Evolutionary conservation across 2,113 vertebrate genomes (phyloP).

Genomic region (Brevimyrus niger): DNA sequence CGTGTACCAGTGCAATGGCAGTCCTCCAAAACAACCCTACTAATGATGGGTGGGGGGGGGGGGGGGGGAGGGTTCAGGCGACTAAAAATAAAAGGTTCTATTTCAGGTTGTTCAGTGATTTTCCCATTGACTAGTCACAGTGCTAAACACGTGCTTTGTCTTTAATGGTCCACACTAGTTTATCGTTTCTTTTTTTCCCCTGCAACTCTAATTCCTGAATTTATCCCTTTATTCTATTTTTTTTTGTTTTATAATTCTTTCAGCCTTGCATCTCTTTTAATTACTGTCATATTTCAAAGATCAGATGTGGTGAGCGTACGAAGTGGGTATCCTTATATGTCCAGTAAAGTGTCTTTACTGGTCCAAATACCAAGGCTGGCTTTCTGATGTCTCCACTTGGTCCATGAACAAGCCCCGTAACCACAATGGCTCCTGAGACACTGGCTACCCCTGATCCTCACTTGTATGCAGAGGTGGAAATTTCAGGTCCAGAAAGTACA

Average conservation of each 20-base stretch:
- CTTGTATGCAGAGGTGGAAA: too few species aligned
- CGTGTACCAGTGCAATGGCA: constrained; percentile 26
- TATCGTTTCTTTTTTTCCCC: constrained; percentile 54
- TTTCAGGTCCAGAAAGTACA: too few species aligned
- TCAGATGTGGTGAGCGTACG: not conserved
- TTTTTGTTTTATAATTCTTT: not conserved
- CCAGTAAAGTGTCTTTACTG: not conserved
- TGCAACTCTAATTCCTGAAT: not conserved
- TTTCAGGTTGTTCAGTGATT: constrained; percentile 88
- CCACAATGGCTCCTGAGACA: not conserved
- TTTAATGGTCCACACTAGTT: constrained; percentile 74
- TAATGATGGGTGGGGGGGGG: constrained; percentile 36
- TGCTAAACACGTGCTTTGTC: constrained; percentile 83
- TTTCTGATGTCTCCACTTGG: not conserved
- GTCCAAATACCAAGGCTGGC: not conserved
- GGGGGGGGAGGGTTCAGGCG: constrained; percentile 26
- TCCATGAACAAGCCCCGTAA: not conserved
- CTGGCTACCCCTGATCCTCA: not conserved
- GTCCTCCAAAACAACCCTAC: constrained; percentile 27
- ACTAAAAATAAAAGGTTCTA: constrained; percentile 81
- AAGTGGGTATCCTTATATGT: not conserved
- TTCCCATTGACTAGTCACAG: constrained; percentile 90
- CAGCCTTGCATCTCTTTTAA: not conserved
- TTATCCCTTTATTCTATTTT: not conserved
- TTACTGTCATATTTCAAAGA: not conserved